phyloP scores from a whole-genome alignment of 2,797 vertebrate genomes.

The Pangasius djambal region DNA sequence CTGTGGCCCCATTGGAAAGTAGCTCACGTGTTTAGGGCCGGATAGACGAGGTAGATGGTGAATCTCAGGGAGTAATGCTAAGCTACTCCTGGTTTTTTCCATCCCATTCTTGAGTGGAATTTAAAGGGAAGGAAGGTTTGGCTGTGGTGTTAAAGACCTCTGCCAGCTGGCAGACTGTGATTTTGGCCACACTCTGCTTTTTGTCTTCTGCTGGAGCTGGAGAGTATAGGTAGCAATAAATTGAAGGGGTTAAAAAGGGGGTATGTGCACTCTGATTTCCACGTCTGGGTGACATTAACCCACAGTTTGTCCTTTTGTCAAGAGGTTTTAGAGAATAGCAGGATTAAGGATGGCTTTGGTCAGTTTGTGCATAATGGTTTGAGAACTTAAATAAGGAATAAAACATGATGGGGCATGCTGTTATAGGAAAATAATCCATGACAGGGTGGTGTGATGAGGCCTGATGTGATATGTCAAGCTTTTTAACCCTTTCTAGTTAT shows the following conservation, averaged over 20 bases:
- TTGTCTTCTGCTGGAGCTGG: constrained; percentile 15
- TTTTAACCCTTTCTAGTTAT: not conserved
- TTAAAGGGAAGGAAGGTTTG: constrained; percentile 37
- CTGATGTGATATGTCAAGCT: not conserved
- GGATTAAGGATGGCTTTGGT: not conserved
- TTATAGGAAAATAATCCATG: not conserved
- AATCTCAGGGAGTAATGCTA: constrained; percentile 9
- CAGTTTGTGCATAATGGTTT: not conserved
- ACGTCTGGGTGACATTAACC: not conserved
- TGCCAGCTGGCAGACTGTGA: constrained; percentile 21
- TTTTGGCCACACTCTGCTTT: not conserved
- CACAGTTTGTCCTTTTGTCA: not conserved
- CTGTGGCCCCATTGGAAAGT: constrained; percentile 34
- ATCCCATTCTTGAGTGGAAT: constrained; percentile 34
- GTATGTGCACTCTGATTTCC: constrained; percentile 19
- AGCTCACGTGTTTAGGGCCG: constrained; percentile 33
- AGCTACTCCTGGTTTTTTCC: constrained; percentile 51
- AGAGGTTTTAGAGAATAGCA: not conserved
- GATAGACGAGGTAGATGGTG: constrained; percentile 48
- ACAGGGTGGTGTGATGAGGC: not conserved
- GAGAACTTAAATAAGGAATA: not conserved
- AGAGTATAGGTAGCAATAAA: not conserved
- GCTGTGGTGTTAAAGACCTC: constrained; percentile 14
- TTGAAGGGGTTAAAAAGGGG: constrained; percentile 16
- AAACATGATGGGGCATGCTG: not conserved